phyloP scores from a whole-genome alignment of 2,888 invertebrate genomes.

The Phorcus lineatus region DNA sequence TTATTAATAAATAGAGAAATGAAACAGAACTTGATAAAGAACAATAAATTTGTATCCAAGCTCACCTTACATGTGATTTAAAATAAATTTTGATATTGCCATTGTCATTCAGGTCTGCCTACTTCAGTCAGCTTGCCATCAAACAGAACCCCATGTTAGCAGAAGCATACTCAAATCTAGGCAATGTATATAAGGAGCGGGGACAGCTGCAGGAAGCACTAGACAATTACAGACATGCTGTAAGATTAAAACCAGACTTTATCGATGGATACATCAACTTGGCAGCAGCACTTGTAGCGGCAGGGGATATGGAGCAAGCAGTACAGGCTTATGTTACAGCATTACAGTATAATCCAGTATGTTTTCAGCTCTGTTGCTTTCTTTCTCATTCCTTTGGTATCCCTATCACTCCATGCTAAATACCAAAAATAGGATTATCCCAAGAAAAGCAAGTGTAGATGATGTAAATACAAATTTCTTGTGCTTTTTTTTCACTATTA shows the following conservation, averaged over 20 bases:
- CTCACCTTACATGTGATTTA: too few species aligned
- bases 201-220: constrained; percentile 96
- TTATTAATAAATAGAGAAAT: too few species aligned
- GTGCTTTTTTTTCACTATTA: too few species aligned
- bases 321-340: constrained; percentile 99
- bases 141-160: constrained; percentile 98
- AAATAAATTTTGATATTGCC: too few species aligned
- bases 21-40: too few species aligned
- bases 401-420: too few species aligned
- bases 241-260: constrained; percentile 93
- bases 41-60: too few species aligned
- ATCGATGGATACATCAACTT: constrained; percentile 90
- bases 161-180: constrained; percentile 98
- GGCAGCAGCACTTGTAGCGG: constrained; percentile 97
- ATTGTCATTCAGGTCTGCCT: constrained; percentile 84
- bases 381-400: background rate
- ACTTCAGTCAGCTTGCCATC: constrained; percentile 91
- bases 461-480: too few species aligned
- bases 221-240: constrained; percentile 95
- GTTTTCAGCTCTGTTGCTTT: constrained; percentile 64
- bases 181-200: constrained; percentile 98
- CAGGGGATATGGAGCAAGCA: constrained; percentile 99
- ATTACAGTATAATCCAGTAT: constrained; percentile 97
- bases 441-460: too few species aligned
- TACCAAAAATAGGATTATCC: too few species aligned